Evolutionary conservation across 2,797 vertebrate species (phyloP).

Genomic region (Pogoniulus pusillus): DNA sequence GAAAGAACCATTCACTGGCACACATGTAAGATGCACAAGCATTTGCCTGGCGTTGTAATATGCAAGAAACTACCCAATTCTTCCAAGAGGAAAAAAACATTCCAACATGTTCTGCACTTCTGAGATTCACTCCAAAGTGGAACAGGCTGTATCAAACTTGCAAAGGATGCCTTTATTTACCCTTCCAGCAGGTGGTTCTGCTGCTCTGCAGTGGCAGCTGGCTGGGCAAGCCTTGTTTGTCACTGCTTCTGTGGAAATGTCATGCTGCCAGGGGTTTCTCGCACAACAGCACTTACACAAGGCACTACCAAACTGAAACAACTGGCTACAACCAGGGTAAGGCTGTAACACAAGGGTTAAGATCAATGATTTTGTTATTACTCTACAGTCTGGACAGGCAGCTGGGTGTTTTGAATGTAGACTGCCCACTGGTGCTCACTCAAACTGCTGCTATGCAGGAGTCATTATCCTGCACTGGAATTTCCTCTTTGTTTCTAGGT

Average conservation of each 20-base stretch:
- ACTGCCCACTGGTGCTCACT: not conserved
- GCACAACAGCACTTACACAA: not conserved
- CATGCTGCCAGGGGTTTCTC: not conserved
- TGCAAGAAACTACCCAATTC: conserved; percentile 11
- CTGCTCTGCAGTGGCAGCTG: not conserved
- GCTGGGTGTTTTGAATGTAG: not conserved
- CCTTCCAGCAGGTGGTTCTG: not conserved
- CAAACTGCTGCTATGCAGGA: not conserved
- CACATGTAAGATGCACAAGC: not conserved
- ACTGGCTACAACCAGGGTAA: not conserved
- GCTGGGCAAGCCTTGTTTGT: not conserved
- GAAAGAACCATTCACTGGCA: conserved; percentile 41
- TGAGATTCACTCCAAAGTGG: not conserved
- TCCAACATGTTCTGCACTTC: not conserved
- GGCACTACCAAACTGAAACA: not conserved
- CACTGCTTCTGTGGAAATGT: not conserved
- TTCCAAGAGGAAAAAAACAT: conserved; percentile 35
- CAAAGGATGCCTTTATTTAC: not conserved
- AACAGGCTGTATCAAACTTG: conserved; percentile 31
- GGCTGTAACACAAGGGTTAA: not conserved
- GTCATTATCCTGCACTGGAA: not conserved
- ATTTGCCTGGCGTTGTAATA: conserved; percentile 25
- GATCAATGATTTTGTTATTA: not conserved
- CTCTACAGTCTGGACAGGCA: not conserved
- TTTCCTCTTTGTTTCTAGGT: not conserved